Percentiles rank a stretch among this genome's conserved stretches.
Evolutionary conservation across 2,797 vertebrate species (phyloP).

Genomic region (Pygocentrus nattereri): DNA sequence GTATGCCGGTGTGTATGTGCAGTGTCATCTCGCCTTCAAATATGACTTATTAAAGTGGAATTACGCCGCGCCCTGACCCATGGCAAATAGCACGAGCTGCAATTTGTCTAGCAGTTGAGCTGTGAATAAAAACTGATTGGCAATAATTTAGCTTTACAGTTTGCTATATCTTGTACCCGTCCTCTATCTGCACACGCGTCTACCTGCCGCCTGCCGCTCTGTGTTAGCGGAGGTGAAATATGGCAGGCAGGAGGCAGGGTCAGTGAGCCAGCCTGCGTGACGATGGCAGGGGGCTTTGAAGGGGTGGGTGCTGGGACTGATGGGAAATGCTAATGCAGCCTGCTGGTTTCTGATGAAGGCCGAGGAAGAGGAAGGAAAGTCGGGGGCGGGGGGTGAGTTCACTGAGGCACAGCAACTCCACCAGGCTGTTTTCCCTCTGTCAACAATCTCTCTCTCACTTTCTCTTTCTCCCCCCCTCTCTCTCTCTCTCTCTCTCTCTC

Average conservation of each 20-base stretch:
- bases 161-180: conserved; percentile 65
- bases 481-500: conserved; percentile 4
- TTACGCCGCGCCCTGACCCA: conserved; percentile 89
- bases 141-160: conserved; percentile 89
- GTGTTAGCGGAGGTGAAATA: conserved; percentile 76
- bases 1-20: conserved; percentile 41
- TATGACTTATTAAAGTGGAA: conserved; percentile 93
- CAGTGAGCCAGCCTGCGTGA: conserved; percentile 65
- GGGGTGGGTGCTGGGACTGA: conserved; percentile 65
- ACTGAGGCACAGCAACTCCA: conserved; percentile 45
- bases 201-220: conserved; percentile 30
- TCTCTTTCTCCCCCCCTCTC: conserved; percentile 19
- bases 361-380: conserved; percentile 57
- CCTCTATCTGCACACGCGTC: conserved; percentile 25
- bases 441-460: conserved; percentile 36
- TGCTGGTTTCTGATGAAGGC: conserved; percentile 63
- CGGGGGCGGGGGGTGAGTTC: not conserved
- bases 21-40: conserved; percentile 76
- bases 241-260: conserved; percentile 73
- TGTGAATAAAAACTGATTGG: conserved; percentile 92
- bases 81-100: conserved; percentile 86
- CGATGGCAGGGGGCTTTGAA: conserved; percentile 58
- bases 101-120: conserved; percentile 92
- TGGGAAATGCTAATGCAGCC: conserved; percentile 74
- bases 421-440: conserved; percentile 47